These are phyloP conservation scores for Drosophila suzukii DNA, from an alignment of 1,140 invertebrate genomes.

Conservation along the genomic window DNA sequence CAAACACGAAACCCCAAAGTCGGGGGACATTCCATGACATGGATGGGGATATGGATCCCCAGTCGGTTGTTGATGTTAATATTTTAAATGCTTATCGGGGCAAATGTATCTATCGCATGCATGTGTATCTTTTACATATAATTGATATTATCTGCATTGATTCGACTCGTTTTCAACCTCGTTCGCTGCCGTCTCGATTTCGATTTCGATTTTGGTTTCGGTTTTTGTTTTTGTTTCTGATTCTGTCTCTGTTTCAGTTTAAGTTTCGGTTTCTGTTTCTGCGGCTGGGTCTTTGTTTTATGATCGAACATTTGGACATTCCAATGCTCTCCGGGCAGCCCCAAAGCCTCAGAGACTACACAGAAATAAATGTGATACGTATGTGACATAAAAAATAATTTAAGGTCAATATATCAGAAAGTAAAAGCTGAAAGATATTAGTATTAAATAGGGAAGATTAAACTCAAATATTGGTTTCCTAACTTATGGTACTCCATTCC, in stretches of 20 bases:
- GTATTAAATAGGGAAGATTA: not conserved
- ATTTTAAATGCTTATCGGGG: slow-evolving; percentile 78
- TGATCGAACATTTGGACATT: slow-evolving; percentile 53
- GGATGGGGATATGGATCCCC: slow-evolving; percentile 31
- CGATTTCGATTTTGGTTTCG: slow-evolving; percentile 32
- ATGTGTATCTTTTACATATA: slow-evolving; percentile 81
- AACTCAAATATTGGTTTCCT: not conserved
- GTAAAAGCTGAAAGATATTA: not conserved
- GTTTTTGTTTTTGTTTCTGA: slow-evolving; percentile 7
- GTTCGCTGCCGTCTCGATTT: slow-evolving; percentile 23
- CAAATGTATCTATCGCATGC: slow-evolving; percentile 73
- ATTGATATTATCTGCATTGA: slow-evolving; percentile 82
- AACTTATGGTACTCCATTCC: too few species aligned
- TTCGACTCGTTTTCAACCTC: slow-evolving; percentile 60
- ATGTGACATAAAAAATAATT: not conserved
- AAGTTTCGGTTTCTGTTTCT: slow-evolving; percentile 26
- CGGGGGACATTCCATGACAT: slow-evolving; percentile 39
- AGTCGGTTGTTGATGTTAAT: slow-evolving; percentile 61
- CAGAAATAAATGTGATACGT: not conserved
- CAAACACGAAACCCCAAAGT: slow-evolving; percentile 15
- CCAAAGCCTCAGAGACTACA: not conserved
- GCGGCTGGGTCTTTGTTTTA: slow-evolving; percentile 47
- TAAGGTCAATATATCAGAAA: not conserved
- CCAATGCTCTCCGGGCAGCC: slow-evolving; percentile 33
- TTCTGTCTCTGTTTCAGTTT: slow-evolving; percentile 15